Evolutionary conservation across 2,888 invertebrate genomes (phyloP), one percentile per base, ranked within the genome.

Genomic region (Melipona beecheii): DNA sequence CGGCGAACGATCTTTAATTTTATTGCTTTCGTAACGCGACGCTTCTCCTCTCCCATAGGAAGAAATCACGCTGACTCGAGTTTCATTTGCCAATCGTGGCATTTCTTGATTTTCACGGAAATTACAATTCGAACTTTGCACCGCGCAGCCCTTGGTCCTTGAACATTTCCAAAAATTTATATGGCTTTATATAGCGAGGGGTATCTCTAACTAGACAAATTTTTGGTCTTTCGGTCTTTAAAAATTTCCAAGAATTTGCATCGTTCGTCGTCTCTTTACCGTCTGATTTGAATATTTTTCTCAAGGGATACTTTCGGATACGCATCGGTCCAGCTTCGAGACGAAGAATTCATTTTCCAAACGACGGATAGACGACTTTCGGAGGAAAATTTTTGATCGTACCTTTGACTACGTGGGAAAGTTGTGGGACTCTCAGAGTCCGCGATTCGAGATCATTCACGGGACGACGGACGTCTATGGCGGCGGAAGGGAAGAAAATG

Each of bases 41-140:
- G 21, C 2, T 15, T 9, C 4, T 1, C 43, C 11, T 62, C 60
- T 75, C 72, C 62, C 68, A 36, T 31, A 27, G 27, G 62, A 60
- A 65, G 83, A 73, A 83, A 84, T 78, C 78, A 27, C 75, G 62
- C 9, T 50, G 74, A 75, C 68, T 54, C 84, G 71, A 78, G 78
- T 75, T 78, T 75, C 84, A 75, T 76, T 84, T 72, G 84, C 17
- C 75, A 62, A 69, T 72, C 62, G 43, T 11, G 9, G 9, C 19
- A 5, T 60, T 60, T 17, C n/a, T 17, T 9, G 9, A 3, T 17
- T 17, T 3, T 24, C 13, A 1, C 24, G 21, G 15, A 31, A 36
- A 31, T 15, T n/a, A 13, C 13, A 17, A 13, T 52, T 5, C 2
- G 27, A 52, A 50, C 4, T 68, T 27, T 4, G 6, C n/a, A 21